Base-by-base conservation (phyloP, 2,797 vertebrate genomes). In the Propithecus perrieri region DNA sequence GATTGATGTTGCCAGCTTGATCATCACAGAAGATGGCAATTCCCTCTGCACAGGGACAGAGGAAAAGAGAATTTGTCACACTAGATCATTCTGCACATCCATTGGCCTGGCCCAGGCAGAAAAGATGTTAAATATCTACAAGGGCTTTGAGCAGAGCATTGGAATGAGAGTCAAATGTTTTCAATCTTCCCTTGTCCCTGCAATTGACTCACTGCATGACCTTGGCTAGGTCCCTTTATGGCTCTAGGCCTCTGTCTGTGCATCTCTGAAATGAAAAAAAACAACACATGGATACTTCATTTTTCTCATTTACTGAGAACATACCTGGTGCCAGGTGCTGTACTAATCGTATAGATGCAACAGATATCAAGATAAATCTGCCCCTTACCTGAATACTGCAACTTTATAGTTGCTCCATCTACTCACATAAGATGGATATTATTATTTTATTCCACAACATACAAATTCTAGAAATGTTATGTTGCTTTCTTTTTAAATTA, bases 1-100 rank as follows among this genome's bases (percentile, higher is more conserved):
- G 95, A 98, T 92, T 97, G 98, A 98, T 96, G 96, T 72, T 94
- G 95, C 79, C 95, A 96, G 95, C 72, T 92, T 97, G 97, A 97
- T 72, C 75, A 95, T 97, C 50, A 91, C 86, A 92, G 80, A 96
- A 97, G 95, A 96, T 79, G 86, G 84, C 46, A 91, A 95, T 94
- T 86, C 94, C 95, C 97, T 97, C 94, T 55, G 35, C 84, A 94
- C 80, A 30, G 89, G 92, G 91, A 81, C 24, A 81, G 78, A 96
- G 81, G 57, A 74, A 91, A 57, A 30, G 35, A 91, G 26, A 55
- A 85, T 96, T 93, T 95, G 92, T 95, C 88, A 91, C 26, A 72
- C 30, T 76, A 59, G 57, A 95, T 96, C 88, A 95, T 33, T 89
- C 41, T 86, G 41, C 41, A 17, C 41, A 92, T 94, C 59, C 71